phyloP scores from a whole-genome alignment of 2,888 invertebrate genomes.

The Tricholauxania praeusta region DNA sequence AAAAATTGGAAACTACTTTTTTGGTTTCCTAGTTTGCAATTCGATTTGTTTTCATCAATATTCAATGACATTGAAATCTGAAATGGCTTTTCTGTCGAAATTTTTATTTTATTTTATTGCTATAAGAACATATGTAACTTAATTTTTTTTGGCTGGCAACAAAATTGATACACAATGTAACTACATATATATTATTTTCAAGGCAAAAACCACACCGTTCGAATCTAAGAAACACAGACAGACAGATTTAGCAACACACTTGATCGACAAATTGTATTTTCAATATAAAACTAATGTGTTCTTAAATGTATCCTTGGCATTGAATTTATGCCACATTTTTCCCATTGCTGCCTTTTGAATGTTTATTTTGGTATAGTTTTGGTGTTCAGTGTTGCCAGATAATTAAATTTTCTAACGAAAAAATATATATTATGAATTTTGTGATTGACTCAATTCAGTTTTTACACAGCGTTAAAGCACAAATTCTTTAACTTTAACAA shows the following conservation, averaged over 20 bases:
- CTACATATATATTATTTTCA: too few species aligned
- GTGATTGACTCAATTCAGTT: too few species aligned
- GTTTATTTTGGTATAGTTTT: not conserved
- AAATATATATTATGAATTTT: too few species aligned
- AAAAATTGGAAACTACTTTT: not conserved
- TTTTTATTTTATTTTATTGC: too few species aligned
- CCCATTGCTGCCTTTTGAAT: not conserved
- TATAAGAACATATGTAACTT: too few species aligned
- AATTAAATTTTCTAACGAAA: too few species aligned
- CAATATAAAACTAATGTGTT: slow-evolving; percentile 29
- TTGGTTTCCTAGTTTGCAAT: slow-evolving; percentile 19
- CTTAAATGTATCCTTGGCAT: slow-evolving; percentile 33
- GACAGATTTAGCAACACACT: not conserved
- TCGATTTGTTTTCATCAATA: slow-evolving; percentile 44
- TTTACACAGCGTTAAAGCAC: too few species aligned
- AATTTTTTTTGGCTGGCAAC: too few species aligned
- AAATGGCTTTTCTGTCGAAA: not conserved
- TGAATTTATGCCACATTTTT: slow-evolving; percentile 12
- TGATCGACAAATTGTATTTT: not conserved
- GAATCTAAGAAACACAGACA: slow-evolving; percentile 1
- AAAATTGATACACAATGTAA: too few species aligned
- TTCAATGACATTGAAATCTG: slow-evolving; percentile 42
- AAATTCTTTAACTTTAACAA: too few species aligned
- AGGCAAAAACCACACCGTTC: not conserved
- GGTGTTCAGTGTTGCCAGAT: not conserved